These are phyloP conservation scores for Hymenopus coronatus DNA, from an alignment of 2,888 invertebrate genomes.

Conservation along the genomic window DNA sequence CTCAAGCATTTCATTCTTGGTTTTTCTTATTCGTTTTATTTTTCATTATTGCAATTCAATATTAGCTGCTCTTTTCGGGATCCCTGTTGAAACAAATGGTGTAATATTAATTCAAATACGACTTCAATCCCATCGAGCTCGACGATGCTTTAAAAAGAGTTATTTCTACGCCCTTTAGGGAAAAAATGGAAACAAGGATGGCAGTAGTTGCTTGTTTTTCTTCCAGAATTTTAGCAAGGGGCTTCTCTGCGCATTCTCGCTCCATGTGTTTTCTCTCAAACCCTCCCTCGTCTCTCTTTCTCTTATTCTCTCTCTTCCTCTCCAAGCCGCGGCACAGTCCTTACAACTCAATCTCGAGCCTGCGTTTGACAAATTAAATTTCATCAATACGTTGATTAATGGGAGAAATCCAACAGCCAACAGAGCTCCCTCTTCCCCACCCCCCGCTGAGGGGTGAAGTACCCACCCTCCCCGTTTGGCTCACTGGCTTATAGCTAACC, in stretches of 20 bases:
- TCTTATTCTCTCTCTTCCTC: neutral
- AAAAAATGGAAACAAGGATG: neutral
- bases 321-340: constrained; percentile 13
- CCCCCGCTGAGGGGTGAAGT: constrained; percentile 14
- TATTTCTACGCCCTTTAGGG: neutral
- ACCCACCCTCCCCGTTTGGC: constrained; percentile 17
- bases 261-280: neutral
- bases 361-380: constrained; percentile 37
- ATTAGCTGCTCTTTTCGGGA: neutral
- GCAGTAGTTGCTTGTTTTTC: neutral
- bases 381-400: constrained; percentile 36
- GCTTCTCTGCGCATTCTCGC: neutral
- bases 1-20: neutral
- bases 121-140: neutral
- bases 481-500: constrained; percentile 21
- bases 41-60: neutral
- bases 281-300: neutral
- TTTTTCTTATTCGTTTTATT: neutral
- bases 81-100: neutral
- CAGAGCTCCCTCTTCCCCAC: neutral
- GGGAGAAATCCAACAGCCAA: constrained; percentile 30
- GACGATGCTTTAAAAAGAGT: neutral
- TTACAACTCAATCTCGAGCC: constrained; percentile 31
- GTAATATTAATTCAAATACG: neutral
- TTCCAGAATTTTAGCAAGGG: neutral